Evolutionary conservation across 1,140 invertebrate genomes (phyloP), one percentile per base, ranked within the genome.

Genomic region (Carcinoscorpius rotundicauda): DNA sequence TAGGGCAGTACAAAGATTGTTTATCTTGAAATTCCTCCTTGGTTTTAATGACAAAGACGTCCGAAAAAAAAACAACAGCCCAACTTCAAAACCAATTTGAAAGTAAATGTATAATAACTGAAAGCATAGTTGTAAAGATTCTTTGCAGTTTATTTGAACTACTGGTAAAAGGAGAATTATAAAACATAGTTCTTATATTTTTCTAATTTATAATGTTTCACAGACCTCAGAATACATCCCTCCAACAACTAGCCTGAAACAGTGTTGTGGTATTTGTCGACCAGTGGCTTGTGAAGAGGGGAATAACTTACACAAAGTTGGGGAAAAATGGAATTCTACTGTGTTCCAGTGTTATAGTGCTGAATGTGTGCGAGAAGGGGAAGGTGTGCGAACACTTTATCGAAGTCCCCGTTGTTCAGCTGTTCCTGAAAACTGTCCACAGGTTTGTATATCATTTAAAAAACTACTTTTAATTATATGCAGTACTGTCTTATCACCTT

Each of bases 251-350:
- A 8, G 6, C 6, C 53, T 55, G 6, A n/a, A n/a, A 55, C n/a
- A 8, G n/a, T 55, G 53, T 55, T 55, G 53, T 3, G 53, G 53
- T 8, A 8, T 6, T 6, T 55, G 53, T 55, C 53, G 53, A 55
- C 53, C 53, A 55, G n/a, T 55, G 6, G 74, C 80, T 3, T 87
- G 86, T 69, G 61, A 73, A n/a, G 67, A 68, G 60, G 76, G 75
- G 68, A 69, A 64, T 66, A 58, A 51, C 4, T 57, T n/a, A 64
- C 49, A 10, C 51, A 49, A 11, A 10, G 8, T 63, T 5, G 60
- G 8, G 9, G 5, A 29, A n/a, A 11, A 11, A 4, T 64, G 50
- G 52, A 50, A 68, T 58, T 65, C 48, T 49, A 61, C 60, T 29
- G 50, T 11, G 52, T 11, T 5, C 5, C 11, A 10, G 48, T 53